These are phyloP conservation scores for Lepidurus apus DNA, from an alignment of 1,140 invertebrate genomes.

Conservation along the genomic window DNA sequence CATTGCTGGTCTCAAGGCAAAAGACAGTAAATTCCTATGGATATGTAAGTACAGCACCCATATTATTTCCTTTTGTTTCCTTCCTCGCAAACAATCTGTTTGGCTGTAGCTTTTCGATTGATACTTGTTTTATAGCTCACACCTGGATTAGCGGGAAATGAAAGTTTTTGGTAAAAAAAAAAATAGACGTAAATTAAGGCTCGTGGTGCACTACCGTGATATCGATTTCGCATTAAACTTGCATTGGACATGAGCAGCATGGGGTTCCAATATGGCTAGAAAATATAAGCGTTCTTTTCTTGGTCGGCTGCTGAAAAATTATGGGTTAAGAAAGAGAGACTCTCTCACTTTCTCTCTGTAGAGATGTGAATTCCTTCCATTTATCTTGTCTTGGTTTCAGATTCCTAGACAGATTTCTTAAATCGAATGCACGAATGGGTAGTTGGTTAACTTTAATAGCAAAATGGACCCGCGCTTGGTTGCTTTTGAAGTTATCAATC, in stretches of 20 bases:
- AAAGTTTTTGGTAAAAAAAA: background rate
- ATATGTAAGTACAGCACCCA: too few relatives aligned
- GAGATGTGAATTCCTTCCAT: background rate
- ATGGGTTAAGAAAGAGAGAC: background rate
- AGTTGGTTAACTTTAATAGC: too few relatives aligned
- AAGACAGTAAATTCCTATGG: too few relatives aligned
- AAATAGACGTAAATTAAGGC: background rate
- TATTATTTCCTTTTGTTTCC: too few relatives aligned
- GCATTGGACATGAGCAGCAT: background rate
- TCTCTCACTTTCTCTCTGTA: background rate
- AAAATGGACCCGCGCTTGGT: too few relatives aligned
- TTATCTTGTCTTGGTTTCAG: background rate
- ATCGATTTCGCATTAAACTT: slow-evolving; percentile 1
- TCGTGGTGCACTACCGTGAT: background rate
- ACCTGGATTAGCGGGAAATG: background rate
- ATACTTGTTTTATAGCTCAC: background rate
- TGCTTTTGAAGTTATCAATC: too few relatives aligned
- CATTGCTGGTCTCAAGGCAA: too few relatives aligned
- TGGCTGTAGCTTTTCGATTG: too few relatives aligned
- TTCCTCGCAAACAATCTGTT: too few relatives aligned
- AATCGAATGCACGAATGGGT: background rate
- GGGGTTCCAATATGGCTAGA: background rate
- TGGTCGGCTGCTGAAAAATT: background rate
- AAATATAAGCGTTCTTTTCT: background rate
- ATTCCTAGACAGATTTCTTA: background rate